phyloP scores from a whole-genome alignment of 2,888 invertebrate genomes.

The Subacronicta megacephala region DNA sequence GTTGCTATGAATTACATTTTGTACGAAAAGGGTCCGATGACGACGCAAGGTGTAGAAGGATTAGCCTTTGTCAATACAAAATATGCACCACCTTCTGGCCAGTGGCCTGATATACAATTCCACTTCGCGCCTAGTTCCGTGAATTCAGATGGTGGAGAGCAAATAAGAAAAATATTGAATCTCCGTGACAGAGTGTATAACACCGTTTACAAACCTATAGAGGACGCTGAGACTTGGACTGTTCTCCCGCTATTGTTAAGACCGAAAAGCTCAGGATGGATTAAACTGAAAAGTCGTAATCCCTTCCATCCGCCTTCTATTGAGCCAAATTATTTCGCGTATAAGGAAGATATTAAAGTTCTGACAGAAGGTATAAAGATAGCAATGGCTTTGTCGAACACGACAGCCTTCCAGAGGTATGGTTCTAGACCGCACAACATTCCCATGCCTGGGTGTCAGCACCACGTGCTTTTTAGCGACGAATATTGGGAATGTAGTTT shows the following conservation, averaged over 20 bases:
- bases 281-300: slow-evolving; percentile 94
- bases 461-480: slow-evolving; percentile 92
- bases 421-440: slow-evolving; percentile 94
- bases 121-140: slow-evolving; percentile 96
- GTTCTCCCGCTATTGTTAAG: slow-evolving; percentile 94
- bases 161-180: slow-evolving; percentile 93
- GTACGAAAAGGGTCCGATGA: slow-evolving; percentile 95
- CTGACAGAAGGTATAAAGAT: slow-evolving; percentile 96
- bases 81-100: slow-evolving; percentile 93
- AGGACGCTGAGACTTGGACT: slow-evolving; percentile 95
- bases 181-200: slow-evolving; percentile 95
- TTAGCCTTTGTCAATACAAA: slow-evolving; percentile 96
- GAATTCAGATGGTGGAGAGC: slow-evolving; percentile 95
- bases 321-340: slow-evolving; percentile 97
- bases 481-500: slow-evolving; percentile 96
- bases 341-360: slow-evolving; percentile 94
- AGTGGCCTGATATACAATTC: slow-evolving; percentile 96
- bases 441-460: slow-evolving; percentile 95
- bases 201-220: slow-evolving; percentile 95
- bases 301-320: slow-evolving; percentile 95
- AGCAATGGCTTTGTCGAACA: slow-evolving; percentile 94
- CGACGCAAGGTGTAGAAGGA: slow-evolving; percentile 95
- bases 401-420: slow-evolving; percentile 94
- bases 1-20: slow-evolving; percentile 95
- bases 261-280: slow-evolving; percentile 96